phyloP scores from a whole-genome alignment of 2,888 invertebrate genomes.

The Synergus itoensis region DNA sequence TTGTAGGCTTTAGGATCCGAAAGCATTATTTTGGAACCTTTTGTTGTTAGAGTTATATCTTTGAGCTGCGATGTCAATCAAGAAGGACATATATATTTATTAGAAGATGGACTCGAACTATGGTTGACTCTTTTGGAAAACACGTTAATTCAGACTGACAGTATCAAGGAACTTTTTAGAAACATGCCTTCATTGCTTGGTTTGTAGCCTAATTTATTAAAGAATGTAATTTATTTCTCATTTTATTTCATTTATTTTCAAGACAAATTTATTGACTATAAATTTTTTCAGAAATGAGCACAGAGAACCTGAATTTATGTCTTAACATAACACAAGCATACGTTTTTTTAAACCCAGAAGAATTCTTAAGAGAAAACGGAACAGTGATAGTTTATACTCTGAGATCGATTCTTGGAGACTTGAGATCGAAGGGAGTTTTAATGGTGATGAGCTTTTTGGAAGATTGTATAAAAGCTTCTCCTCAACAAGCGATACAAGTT shows the following conservation, averaged over 20 bases:
- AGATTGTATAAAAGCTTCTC: constrained; percentile 86
- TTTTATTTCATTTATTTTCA: constrained; percentile 31
- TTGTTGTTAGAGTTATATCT: constrained; percentile 83
- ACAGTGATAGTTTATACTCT: constrained; percentile 85
- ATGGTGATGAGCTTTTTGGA: constrained; percentile 88
- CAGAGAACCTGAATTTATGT: constrained; percentile 89
- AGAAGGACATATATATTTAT: constrained; percentile 91
- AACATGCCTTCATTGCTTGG: constrained; percentile 88
- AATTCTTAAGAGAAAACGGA: constrained; percentile 87
- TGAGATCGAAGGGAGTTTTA: constrained; percentile 86
- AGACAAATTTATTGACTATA: constrained; percentile 32
- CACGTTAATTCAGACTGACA: constrained; percentile 82
- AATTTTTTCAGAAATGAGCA: constrained; percentile 84
- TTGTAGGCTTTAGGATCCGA: constrained; percentile 79
- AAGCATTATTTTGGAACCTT: constrained; percentile 78
- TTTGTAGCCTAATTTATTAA: constrained; percentile 64
- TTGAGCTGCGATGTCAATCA: constrained; percentile 89
- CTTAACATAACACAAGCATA: constrained; percentile 91
- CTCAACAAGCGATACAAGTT: constrained; percentile 86
- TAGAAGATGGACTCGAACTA: constrained; percentile 94
- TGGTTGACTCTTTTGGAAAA: constrained; percentile 93
- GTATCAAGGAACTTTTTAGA: constrained; percentile 85
- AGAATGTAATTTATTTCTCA: constrained; percentile 25
- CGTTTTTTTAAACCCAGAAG: constrained; percentile 87
- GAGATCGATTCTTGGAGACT: constrained; percentile 87